Base-by-base conservation (phyloP, 2,888 invertebrate genomes). In the Drosophila affinis region DNA sequence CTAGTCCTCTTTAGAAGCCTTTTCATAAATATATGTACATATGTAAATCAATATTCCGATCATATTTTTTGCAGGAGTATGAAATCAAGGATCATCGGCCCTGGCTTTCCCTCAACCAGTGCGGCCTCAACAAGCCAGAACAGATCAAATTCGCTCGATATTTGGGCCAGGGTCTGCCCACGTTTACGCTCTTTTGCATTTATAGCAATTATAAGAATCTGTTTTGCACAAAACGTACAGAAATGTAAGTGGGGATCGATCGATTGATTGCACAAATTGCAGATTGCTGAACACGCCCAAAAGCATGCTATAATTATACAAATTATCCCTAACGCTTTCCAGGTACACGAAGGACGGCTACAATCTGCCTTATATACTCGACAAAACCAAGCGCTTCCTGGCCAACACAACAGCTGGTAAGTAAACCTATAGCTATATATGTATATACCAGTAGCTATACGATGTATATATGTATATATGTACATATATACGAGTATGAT, bases 121-220 rank as follows among this genome's bases (percentile, higher is more conserved):
- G 92, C 78, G 92, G 92, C 72, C 89, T 92, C 78, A 92, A 91
- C 69, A 92, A 92, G 75, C 91, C 92, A 49, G 92, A 92, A 82
- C 92, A 92, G 87, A 92, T 92, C 29, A 92, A 92, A 87, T 92
- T 92, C 83, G 92, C 92, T 53, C 90, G 92, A 75, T 92, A 91
- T 88, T 88, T 92, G 81, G 92, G 92, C 61, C 92, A 90, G 81
- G 92, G 92, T 57, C 82, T 92, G 78, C 92, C 92, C 73, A 91
- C 91, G 75, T 92, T 92, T 79, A 92, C 92, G 69, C 87, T 92
- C 68, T 92, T 92, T 78, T 92, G 92, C 91, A 92, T 92, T 92
- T 92, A 92, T 87, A 92, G 92, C 89, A 92, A 92, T 83, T 92
- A 91, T 87, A 92, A 92, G 82, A 92, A 92, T 89, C 87, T 92